Conservation (phyloP, 2,797 vertebrate species). For the Sebastes ruberrimus region DNA sequence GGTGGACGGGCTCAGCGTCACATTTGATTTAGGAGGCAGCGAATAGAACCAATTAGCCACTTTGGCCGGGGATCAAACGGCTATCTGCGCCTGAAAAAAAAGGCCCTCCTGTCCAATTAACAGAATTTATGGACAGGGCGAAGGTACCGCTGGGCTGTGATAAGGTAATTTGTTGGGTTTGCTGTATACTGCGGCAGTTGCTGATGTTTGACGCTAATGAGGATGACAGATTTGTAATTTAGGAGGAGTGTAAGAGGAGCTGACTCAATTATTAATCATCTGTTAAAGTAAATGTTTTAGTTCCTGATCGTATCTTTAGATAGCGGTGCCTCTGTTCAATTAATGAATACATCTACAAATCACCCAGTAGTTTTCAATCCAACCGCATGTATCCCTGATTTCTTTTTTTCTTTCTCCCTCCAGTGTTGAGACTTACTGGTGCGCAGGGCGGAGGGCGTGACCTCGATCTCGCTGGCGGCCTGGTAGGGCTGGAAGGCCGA, state of each 20-base stretch:
- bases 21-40: conserved; percentile 67
- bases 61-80: conserved; percentile 62
- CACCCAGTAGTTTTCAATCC: background rate
- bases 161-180: conserved; percentile 60
- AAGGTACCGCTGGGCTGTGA: conserved; percentile 6
- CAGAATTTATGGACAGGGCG: conserved; percentile 54
- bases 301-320: background rate
- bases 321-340: background rate
- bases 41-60: conserved; percentile 67
- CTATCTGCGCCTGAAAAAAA: conserved; percentile 39
- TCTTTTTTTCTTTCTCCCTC: background rate
- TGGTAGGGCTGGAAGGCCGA: conserved; percentile 95
- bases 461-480: conserved; percentile 94
- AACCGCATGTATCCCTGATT: background rate
- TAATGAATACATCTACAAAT: background rate
- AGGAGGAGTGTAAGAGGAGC: background rate
- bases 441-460: conserved; percentile 93
- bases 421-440: conserved; percentile 86
- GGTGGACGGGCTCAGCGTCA: conserved; percentile 39
- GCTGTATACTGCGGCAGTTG: conserved; percentile 17
- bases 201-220: conserved; percentile 30
- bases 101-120: conserved; percentile 64
- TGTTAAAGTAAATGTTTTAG: background rate
- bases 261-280: conserved; percentile 7
- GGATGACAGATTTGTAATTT: conserved; percentile 1